phyloP scores from a whole-genome alignment of 30 jellyfish, hydroid and myxozoan species.

The Hydractinia symbiolongicarpus region DNA sequence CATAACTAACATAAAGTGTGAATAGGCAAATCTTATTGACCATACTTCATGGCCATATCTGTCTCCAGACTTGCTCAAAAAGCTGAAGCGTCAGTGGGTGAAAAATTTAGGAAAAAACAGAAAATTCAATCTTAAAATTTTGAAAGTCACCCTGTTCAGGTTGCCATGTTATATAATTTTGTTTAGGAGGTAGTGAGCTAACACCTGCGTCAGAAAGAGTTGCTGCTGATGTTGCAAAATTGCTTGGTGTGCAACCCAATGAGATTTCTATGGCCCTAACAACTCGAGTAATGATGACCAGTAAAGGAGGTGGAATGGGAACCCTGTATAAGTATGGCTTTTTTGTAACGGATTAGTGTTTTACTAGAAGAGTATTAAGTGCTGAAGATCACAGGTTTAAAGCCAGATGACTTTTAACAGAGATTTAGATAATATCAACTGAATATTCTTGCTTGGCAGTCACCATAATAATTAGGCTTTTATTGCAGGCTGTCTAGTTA shows the following conservation, averaged over 20 bases:
- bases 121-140: no score
- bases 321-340: slow-evolving; percentile 83
- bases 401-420: no score
- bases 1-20: no score
- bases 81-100: no score
- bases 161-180: neutral
- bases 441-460: neutral
- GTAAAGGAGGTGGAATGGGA: slow-evolving; percentile 98
- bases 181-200: slow-evolving; percentile 71
- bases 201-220: slow-evolving; percentile 53
- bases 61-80: no score
- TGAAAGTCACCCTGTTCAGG: neutral
- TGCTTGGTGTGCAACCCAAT: slow-evolving; percentile 79
- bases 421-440: neutral
- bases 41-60: no score
- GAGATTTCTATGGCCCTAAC: slow-evolving; percentile 84
- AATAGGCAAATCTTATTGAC: no score
- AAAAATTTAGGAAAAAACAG: no score
- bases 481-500: no score
- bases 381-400: no score
- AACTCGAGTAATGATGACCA: slow-evolving; percentile 86
- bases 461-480: no score
- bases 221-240: slow-evolving; percentile 62
- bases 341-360: neutral
- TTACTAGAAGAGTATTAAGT: neutral